Evolutionary conservation across 2,113 vertebrate genomes (phyloP).

Genomic region (Steatornis caripensis): DNA sequence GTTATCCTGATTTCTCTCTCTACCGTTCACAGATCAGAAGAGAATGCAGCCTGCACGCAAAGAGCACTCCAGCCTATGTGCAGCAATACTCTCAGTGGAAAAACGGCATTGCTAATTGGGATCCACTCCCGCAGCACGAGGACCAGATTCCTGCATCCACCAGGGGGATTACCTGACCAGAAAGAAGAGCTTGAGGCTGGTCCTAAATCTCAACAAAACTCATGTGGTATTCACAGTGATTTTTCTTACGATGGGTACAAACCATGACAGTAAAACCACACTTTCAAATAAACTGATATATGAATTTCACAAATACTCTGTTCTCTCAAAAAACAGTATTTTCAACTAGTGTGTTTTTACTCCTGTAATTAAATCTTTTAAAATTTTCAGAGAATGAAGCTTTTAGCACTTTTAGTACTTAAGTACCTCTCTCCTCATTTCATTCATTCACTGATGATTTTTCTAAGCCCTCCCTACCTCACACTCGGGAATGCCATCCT

Average conservation of each 20-base stretch:
- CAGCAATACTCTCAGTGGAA: not conserved
- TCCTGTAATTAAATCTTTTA: not conserved
- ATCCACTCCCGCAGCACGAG: fast-evolving
- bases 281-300: not conserved
- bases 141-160: not conserved
- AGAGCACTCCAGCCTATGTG: not conserved
- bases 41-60: not conserved
- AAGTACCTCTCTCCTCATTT: not conserved
- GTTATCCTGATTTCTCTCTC: not conserved
- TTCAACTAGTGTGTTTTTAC: not conserved
- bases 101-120: not conserved
- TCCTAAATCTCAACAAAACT: not conserved
- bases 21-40: not conserved
- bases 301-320: not conserved
- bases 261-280: not conserved
- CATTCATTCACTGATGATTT: not conserved
- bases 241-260: not conserved
- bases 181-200: not conserved
- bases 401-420: not conserved
- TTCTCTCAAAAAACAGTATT: not conserved
- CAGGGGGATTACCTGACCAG: not conserved
- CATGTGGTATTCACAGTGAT: not conserved
- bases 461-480: not conserved
- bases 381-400: not conserved
- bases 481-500: not conserved